These are phyloP conservation scores for Chloromyia formosa DNA, from an alignment of 2,888 invertebrate genomes.

Conservation along the genomic window DNA sequence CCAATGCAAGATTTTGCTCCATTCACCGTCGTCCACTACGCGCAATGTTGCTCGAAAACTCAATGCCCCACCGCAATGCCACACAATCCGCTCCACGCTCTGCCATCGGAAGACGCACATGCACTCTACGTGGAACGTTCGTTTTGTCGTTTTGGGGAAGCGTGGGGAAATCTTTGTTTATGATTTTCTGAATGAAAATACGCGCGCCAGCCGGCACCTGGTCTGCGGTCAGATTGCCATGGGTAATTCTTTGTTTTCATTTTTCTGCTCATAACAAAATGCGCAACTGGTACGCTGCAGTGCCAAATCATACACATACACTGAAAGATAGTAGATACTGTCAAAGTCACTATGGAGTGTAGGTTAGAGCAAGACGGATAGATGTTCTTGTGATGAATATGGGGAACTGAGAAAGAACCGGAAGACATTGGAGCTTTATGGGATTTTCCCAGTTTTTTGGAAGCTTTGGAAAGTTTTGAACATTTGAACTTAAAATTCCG, in stretches of 20 bases:
- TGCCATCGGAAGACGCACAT: no score
- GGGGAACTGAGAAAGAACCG: slow-evolving; percentile 11
- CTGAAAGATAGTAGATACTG: slow-evolving; percentile 25
- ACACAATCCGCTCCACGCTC: no score
- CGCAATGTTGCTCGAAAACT: background rate
- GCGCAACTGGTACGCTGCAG: slow-evolving; percentile 44
- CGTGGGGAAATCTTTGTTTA: slow-evolving; percentile 37
- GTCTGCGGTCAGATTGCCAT: slow-evolving; percentile 34
- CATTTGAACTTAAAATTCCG: background rate
- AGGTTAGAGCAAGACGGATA: background rate
- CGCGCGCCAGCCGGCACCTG: slow-evolving; percentile 31
- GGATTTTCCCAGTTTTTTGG: background rate
- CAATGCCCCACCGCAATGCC: background rate
- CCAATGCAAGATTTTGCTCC: slow-evolving; percentile 28
- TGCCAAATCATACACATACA: slow-evolving; percentile 5
- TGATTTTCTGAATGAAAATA: slow-evolving; percentile 42
- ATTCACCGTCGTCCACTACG: slow-evolving; percentile 9
- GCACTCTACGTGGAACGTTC: background rate
- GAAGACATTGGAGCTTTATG: background rate
- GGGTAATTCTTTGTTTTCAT: slow-evolving; percentile 36
- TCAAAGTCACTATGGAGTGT: slow-evolving; percentile 8
- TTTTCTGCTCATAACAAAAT: slow-evolving; percentile 35
- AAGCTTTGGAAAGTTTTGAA: background rate
- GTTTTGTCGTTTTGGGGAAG: background rate
- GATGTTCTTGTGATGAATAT: background rate